Base-by-base conservation (phyloP, 1,140 invertebrate species). In the Drosophila nasuta region DNA sequence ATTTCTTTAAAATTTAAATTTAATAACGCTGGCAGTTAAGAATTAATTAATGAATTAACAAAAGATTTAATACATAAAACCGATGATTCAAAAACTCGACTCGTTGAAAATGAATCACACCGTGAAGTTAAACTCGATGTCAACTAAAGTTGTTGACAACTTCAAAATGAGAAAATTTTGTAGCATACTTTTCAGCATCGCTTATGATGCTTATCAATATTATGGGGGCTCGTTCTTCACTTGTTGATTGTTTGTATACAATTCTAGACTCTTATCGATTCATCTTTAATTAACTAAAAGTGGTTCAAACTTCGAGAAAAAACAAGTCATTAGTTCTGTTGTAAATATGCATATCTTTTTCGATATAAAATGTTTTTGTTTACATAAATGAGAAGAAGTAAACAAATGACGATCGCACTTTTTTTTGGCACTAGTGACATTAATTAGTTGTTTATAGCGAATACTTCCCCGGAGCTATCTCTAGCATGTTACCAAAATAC, bases 381-480 rank as follows among this genome's bases (percentile, higher is more conserved):
- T 73, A 38, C 30, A 15, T 7, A 67, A 67, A 73, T 35, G 20
- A 35, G 13, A 33, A 45, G 35, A 54, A 38, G 38, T 52, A 59
- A 59, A 73, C 63, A 59, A 73, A 73, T 69, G 48, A 69, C 28
- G 4, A 68, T 56, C 49, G 68, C 28, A 60, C 28, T 20, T 62
- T 63, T 56, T 33, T 63, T 56, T 33, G 35, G 35, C 59, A n/a
- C 25, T 43, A 11, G 46, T 15, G 15, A 67, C 54, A 73, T 67
- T n/a, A 46, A 49, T 20, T 46, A 45, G 66, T 60, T 63, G 25
- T 51, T 75, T 43, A 65, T 59, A 10, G 15, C 63, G 15, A 59
- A 85, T 68, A 64, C 62, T 85, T 87, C 60, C 79, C 75, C 75
- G 49, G 69, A 75, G 43, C 49, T 74, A 77, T 85, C 73, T 38